These are phyloP conservation scores for Drosophila paucipuncta DNA, from an alignment of 2,888 invertebrate species.

Conservation along the genomic window DNA sequence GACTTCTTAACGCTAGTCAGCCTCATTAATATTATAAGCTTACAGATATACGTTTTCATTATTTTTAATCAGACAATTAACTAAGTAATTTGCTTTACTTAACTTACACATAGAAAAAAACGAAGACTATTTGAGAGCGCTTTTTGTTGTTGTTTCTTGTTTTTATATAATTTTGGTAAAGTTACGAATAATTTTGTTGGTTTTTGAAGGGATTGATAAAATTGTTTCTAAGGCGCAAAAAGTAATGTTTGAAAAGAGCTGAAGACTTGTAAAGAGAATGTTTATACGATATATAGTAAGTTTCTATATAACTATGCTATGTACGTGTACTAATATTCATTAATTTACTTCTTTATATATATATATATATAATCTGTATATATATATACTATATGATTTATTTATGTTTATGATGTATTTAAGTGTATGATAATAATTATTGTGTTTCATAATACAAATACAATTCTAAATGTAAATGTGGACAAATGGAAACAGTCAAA, in stretches of 20 bases:
- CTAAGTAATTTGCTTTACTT: conserved; percentile 51
- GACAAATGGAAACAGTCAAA: conserved; percentile 86
- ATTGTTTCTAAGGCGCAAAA: conserved; percentile 69
- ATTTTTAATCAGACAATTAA: conserved; percentile 61
- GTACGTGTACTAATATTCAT: conserved; percentile 44
- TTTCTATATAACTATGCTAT: conserved; percentile 39
- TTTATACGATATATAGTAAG: conserved; percentile 24
- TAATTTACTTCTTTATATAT: conserved; percentile 25
- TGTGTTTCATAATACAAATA: conserved; percentile 83
- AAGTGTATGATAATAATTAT: conserved; percentile 47
- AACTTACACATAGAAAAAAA: conserved; percentile 44
- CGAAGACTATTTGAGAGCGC: conserved; percentile 73
- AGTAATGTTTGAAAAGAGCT: conserved; percentile 26
- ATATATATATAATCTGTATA: conserved; percentile 21
- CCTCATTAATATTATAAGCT: conserved; percentile 80
- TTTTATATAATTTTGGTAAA: conserved; percentile 64
- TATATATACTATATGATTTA: conserved; percentile 18
- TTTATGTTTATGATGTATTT: conserved; percentile 43
- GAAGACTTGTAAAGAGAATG: conserved; percentile 33
- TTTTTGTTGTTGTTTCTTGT: conserved; percentile 12
- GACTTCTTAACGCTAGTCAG: conserved; percentile 77
- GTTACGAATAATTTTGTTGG: conserved; percentile 53
- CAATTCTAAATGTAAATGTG: conserved; percentile 80
- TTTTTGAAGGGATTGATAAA: conserved; percentile 31
- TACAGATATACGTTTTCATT: conserved; percentile 50